These are phyloP conservation scores for Oryzias javanicus DNA, from an alignment of 2,113 vertebrate genomes.

Conservation along the genomic window DNA sequence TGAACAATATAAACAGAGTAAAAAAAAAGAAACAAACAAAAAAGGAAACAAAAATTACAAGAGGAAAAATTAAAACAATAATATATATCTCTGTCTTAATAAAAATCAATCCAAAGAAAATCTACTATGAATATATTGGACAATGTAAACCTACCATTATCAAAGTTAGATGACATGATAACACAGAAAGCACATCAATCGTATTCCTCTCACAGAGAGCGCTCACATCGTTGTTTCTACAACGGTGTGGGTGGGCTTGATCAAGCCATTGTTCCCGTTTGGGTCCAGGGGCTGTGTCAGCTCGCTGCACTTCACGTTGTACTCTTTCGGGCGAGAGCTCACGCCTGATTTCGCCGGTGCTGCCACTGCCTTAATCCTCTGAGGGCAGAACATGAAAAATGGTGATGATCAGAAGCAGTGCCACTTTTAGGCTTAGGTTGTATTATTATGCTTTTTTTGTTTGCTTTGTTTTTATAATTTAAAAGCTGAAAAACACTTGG, in stretches of 20 bases:
- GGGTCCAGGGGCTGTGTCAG: conserved; percentile 77
- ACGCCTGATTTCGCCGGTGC: conserved; percentile 84
- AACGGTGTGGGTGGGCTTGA: conserved; percentile 92
- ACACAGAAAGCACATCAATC: conserved; percentile 82
- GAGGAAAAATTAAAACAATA: conserved; percentile 52
- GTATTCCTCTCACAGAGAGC: conserved; percentile 83
- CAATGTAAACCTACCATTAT: conserved; percentile 91
- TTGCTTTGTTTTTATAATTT: too few relatives aligned
- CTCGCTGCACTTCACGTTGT: conserved; percentile 74
- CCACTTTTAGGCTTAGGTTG: not conserved
- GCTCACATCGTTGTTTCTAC: conserved; percentile 99
- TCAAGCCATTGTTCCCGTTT: conserved; percentile 82
- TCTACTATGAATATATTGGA: conserved; percentile 88
- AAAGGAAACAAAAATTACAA: conserved; percentile 52
- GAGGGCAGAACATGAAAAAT: conserved; percentile 29
- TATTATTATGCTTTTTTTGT: too few relatives aligned
- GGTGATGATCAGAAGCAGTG: conserved; percentile 9
- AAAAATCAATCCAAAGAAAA: conserved; percentile 78
- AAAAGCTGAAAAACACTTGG: too few relatives aligned
- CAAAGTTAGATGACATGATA: conserved; percentile 85
- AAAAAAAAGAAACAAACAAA: conserved; percentile 65
- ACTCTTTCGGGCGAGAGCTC: conserved; percentile 80
- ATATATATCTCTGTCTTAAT: conserved; percentile 59
- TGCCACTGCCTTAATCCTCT: conserved; percentile 93
- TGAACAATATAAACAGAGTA: conserved; percentile 62